Evolutionary conservation across 2,888 invertebrate genomes (phyloP), one percentile per base, ranked within the genome.

Genomic region (Ophion ellenae): DNA sequence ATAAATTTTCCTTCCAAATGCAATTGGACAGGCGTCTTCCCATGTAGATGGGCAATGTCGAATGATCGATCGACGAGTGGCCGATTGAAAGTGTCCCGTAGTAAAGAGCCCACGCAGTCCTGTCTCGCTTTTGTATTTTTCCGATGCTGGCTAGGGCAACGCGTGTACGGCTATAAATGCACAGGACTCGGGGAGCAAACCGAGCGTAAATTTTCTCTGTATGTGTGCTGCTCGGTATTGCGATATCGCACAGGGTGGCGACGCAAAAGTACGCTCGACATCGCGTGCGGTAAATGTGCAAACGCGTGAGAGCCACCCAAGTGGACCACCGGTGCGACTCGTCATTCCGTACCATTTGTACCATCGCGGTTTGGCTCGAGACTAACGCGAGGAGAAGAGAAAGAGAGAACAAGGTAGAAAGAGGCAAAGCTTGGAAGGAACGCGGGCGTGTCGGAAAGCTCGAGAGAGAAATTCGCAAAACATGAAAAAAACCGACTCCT

Each of bases 231-330:
- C 57, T 69, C 57, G 28, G 71, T 53, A 61, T 24, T 64, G 69
- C 73, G 80, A 80, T 80, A 74, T 80, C 66, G 36, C 80, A 47
- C 28, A 59, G 80, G 63, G 66, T 66, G 80, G 67, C 66, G 78
- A 70, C 66, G 74, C 74, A 47, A 77, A 73, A 66, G 59, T 66
- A 67, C 81, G 77, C 81, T 78, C 24, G 20, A 74, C 78, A 74
- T 81, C 85, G 78, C 85, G 85, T 81, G 85, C 83, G 83, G 85
- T 78, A 85, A 85, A 78, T 78, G 81, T 78, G 81, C 85, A 78
- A 78, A 78, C 78, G 85, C 73, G 80, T 40, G 73, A 73, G 81
- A 85, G 64, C 85, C 85, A 85, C 85, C 85, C 85, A 85, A 85
- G 85, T 85, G 85, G 85, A 85, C 85, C 85, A 81, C 85, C 81